Base-by-base conservation (phyloP, 35 echinoderm and acorn worm genomes). In the Lytechinus pictus region DNA sequence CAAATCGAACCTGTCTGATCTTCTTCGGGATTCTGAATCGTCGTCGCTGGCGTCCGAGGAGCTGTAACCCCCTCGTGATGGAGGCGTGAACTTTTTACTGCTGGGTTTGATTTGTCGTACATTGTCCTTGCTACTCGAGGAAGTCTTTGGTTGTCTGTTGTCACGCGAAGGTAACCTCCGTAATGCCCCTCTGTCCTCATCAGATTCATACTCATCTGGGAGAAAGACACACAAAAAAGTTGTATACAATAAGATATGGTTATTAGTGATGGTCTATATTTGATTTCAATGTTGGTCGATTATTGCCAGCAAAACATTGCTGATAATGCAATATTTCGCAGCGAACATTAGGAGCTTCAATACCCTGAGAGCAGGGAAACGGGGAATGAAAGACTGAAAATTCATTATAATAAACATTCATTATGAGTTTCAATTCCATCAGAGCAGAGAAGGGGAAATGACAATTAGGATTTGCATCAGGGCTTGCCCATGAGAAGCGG, bases 1-100 rank as follows among this genome's bases (percentile, higher is more conserved):
- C 16, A 97, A 57, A 91, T 99, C 98, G 96, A 99, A 99, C 71
- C 96, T 96, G 27, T 99, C 98, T 4, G 97, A 99, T 86, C 98
- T 96, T 52, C 98, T 94, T 72, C 97, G 97, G 4, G 97, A 94
- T 27, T 99, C 98, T 10, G 98, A 96, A 79, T 99, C 98, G 19
- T 99, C 98, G 86, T 99, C 98, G 55, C 98, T 99, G 53, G 98
- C 98, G 89, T 99, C 98, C 16, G 98, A 99, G 52, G 97, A 98
- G 88, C 98, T 99, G 91, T 99, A 99, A 27, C 97, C 98, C 4
- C 97, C 97, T 29, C 95, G 54, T 58, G 94, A 92, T 61, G 66
- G 60, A 21, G 95, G 92, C 10, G 96, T 95, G 29, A 94, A 61
- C 57, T 95, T 97, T 52, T 95, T 92, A 53, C 89, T 98, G 9